Percentiles rank a stretch among this genome's conserved stretches.
phyloP scores from a whole-genome alignment of 2,888 invertebrate species.

The Parnassius apollo region DNA sequence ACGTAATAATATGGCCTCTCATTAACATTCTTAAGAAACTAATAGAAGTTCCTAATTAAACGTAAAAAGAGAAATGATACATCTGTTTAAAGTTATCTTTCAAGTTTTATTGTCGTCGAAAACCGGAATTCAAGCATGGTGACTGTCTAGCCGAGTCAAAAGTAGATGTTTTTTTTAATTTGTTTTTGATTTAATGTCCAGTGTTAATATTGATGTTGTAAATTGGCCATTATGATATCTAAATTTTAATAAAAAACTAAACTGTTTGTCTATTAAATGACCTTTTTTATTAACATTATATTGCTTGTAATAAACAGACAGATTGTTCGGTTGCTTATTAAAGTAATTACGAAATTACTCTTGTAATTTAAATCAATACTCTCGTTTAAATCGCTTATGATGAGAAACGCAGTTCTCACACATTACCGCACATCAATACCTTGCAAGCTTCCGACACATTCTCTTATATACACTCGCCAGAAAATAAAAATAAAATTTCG shows the following conservation, averaged over 20 bases:
- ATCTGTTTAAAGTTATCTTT: conserved; percentile 42
- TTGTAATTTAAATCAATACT: no score
- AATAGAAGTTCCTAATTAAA: conserved; percentile 38
- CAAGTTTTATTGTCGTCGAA: conserved; percentile 44
- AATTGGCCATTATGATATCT: conserved; percentile 8
- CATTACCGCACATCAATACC: no score
- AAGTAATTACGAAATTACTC: no score
- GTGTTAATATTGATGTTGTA: conserved; percentile 16
- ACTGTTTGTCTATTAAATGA: neutral
- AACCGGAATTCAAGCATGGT: conserved; percentile 46
- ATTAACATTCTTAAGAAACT: conserved; percentile 1
- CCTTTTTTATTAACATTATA: no score
- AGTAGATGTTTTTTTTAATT: conserved; percentile 44
- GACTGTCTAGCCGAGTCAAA: conserved; percentile 39
- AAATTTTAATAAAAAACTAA: neutral
- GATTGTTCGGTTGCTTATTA: no score
- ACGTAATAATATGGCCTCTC: conserved; percentile 7
- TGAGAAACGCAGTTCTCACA: no score
- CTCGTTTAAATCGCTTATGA: no score
- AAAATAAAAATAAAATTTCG: no score
- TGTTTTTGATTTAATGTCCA: conserved; percentile 36
- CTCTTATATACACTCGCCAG: no score
- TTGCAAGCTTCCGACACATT: no score
- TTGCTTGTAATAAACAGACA: no score
- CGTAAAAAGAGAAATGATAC: conserved; percentile 38